Percentiles rank a stretch among this genome's conserved stretches.
Conservation (phyloP, 2,113 vertebrate species). For the Australoheros scitulus region DNA sequence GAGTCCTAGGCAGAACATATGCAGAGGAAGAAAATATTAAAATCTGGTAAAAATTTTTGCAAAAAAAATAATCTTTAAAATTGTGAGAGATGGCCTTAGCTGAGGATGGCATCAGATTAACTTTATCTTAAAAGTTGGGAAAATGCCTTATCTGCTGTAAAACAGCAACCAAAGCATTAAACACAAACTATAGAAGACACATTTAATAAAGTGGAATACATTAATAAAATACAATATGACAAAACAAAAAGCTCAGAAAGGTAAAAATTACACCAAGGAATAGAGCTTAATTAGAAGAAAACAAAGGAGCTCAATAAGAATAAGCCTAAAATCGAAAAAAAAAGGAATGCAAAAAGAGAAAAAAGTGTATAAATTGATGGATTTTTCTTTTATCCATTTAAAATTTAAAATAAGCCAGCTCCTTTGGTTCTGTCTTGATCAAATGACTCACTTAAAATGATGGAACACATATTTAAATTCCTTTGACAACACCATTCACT, state of each 20-base stretch:
- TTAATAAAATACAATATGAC: not conserved
- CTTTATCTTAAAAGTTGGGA: not conserved
- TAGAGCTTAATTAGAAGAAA: no score
- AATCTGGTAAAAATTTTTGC: not conserved
- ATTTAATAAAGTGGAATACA: not conserved
- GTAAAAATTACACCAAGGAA: no score
- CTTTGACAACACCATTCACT: not conserved
- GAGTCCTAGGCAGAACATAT: not conserved
- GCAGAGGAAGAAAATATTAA: not conserved
- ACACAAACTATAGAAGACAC: not conserved
- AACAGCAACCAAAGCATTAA: not conserved
- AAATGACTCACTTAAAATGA: not conserved
- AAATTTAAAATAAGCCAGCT: not conserved
- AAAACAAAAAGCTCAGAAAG: not conserved
- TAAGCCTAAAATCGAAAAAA: no score
- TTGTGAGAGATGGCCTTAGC: not conserved
- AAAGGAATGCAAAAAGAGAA: not conserved
- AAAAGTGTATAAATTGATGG: not conserved
- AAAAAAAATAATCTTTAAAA: not conserved
- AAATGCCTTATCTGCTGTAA: not conserved
- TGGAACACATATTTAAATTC: not conserved
- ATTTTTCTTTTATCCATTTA: not conserved
- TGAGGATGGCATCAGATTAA: fast-evolving
- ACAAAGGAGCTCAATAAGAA: no score
- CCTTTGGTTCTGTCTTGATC: not conserved